Percentiles rank a stretch among this genome's conserved stretches.
phyloP scores from a whole-genome alignment of 2,113 vertebrate genomes.

The Cyprinus carpio region DNA sequence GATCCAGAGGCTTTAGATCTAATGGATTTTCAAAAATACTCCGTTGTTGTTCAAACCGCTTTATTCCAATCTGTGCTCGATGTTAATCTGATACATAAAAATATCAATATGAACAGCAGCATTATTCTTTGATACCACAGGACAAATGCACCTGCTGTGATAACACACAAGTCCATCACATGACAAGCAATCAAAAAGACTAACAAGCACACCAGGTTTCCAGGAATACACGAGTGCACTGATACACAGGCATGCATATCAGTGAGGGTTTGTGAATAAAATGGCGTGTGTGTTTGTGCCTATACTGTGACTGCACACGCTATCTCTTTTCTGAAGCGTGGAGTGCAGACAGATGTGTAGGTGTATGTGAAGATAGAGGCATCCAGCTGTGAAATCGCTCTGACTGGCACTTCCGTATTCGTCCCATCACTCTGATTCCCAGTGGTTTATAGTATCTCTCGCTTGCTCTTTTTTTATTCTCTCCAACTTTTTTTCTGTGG shows the following conservation, averaged over 20 bases:
- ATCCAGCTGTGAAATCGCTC: slow-evolving; percentile 45
- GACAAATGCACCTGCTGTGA: not conserved
- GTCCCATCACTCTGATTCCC: slow-evolving; percentile 3
- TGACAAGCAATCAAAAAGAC: not conserved
- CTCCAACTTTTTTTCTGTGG: not conserved
- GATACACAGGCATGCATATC: not conserved
- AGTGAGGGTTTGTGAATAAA: not conserved
- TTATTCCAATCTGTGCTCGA: not conserved
- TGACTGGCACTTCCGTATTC: slow-evolving; percentile 18
- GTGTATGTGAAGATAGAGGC: slow-evolving; percentile 6
- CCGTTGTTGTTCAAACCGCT: not conserved
- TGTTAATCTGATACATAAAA: slow-evolving; percentile 7
- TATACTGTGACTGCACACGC: slow-evolving; percentile 6
- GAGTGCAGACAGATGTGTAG: slow-evolving; percentile 9
- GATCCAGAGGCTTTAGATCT: not conserved
- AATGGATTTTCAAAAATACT: slow-evolving; percentile 14
- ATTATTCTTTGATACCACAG: slow-evolving; percentile 13
- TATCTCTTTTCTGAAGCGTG: slow-evolving; percentile 17
- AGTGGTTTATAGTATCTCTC: not conserved
- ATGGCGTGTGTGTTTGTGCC: not conserved
- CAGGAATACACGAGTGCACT: not conserved
- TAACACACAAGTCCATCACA: not conserved
- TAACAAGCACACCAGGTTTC: not conserved
- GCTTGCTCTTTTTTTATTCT: not conserved
- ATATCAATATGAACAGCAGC: slow-evolving; percentile 12